Evolutionary conservation across 2,113 vertebrate genomes (phyloP).

Genomic region (Lampris incognitus): DNA sequence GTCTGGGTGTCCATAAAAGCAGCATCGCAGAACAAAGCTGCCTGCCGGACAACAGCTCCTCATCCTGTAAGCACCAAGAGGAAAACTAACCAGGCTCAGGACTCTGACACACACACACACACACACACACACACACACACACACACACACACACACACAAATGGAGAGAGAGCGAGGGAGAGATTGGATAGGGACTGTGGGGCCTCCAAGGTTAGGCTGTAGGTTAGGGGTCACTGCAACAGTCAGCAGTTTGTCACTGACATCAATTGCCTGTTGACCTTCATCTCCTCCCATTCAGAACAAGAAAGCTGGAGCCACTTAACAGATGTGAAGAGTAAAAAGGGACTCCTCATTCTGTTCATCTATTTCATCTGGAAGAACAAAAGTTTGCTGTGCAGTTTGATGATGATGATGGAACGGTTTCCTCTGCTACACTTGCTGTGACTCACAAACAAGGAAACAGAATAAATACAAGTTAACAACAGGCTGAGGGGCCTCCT

Average conservation of each 20-base stretch:
- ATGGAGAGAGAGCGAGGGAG: no score
- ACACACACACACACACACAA: no score
- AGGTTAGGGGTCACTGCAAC: slow-evolving; percentile 46
- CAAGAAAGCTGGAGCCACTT: slow-evolving; percentile 18
- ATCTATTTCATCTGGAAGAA: background rate
- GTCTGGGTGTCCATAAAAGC: background rate
- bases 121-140: no score
- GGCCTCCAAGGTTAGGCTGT: slow-evolving; percentile 40
- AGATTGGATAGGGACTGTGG: slow-evolving; percentile 15
- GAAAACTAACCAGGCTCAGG: background rate
- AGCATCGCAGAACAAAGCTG: background rate
- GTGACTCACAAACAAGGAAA: no score
- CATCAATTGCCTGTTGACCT: slow-evolving; percentile 59
- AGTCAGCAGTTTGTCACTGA: slow-evolving; percentile 39
- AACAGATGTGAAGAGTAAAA: slow-evolving; percentile 12
- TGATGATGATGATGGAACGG: no score
- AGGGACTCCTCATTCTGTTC: background rate
- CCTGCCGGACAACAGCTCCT: background rate
- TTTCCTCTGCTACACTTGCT: no score
- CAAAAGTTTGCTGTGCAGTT: no score
- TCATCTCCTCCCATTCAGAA: slow-evolving; percentile 14
- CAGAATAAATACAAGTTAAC: no score
- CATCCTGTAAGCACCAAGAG: background rate
- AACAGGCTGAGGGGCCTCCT: no score
- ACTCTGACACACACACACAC: background rate